Evolutionary conservation across 92 coral and sea anemone species (phyloP), one percentile per base, ranked within the genome.

Genomic region (Plumapathes pennacea): DNA sequence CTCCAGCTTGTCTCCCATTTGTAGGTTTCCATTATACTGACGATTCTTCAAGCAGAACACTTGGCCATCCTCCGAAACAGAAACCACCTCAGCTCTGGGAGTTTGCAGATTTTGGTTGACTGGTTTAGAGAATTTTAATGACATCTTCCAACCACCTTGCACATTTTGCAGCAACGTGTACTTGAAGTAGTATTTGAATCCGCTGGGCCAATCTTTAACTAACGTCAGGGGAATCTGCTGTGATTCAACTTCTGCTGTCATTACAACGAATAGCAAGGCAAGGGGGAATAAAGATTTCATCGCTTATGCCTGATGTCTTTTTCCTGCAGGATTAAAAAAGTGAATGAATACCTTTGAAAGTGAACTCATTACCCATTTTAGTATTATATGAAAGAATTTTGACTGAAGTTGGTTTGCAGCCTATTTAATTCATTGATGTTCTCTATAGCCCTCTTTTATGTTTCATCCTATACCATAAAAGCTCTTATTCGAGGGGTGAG

Each of bases 91-190:
- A 4, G 67, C 81, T 0, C 57, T 62, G 21, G 61, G 69, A 25
- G 60, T 40, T 10, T 41, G 52, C 29, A 80, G 43, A n/a, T n/a
- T n/a, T 10, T 10, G 4, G 13, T 40, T 31, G 12, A 80, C 39
- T 3, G 66, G 59, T 28, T 65, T 80, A 27, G 51, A 38, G 20
- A 80, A 70, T 43, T 65, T 51, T 19, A 80, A 54, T 12, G 50
- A 30, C 60, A 80, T 73, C 32, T 62, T 59, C 87, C 87, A 80
- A 30, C 87, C 87, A 12, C 75, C 68, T 3, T 2, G 15, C 6
- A 65, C 76, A 25, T 39, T 49, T 10, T 68, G 48, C 8, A 25
- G 22, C 46, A 64, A 7, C 3, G 38, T 25, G 13, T 63, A 61
- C 13, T 28, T 47, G 14, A 74, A 31, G 18, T 54, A 33, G 49